Evolutionary conservation across 1,140 invertebrate species (phyloP), one percentile per base, ranked within the genome.

Genomic region (Aphelenchoides fujianensis): DNA sequence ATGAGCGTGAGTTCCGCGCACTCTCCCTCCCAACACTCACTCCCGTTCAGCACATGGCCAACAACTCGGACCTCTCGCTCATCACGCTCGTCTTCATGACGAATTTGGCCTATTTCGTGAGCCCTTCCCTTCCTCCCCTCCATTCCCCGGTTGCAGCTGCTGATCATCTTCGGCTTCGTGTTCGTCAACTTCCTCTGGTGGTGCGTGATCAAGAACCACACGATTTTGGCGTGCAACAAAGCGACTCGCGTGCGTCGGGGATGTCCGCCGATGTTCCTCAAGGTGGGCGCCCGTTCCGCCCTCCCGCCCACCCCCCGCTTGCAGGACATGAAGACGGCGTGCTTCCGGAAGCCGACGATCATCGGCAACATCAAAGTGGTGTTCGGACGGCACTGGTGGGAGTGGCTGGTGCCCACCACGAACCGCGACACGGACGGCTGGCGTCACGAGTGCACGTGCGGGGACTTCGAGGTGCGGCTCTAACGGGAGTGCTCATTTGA

Each of bases 221-320:
- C 63, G 2, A 66, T 66, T 36, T 16, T 37, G 16, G 63, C 16
- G 1, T 66, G 63, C 36, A 66, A 66, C 63, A 66, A 2, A 37
- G 63, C 63, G 34, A 59, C 19, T 5, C 5, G 5, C 28, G 12
- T 19, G 34, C 5, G 55, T 16, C 28, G 30, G 16, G 16, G 1
- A 12, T 63, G 16, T 0, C 16, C n/a, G 63, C 3, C 27, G 28
- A 16, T 37, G 36, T 32, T 35, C 32, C 63, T 12, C 5, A 5
- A 19, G 19, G 55, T 59, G 34, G 7, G 7, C 7, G 5, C 19
- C 5, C 7, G 7, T 59, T 16, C 5, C 5, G 5, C 34, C 55
- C 7, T 7, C 55, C 5, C 5, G 34, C 7, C 34, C 28, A 5
- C 34, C 34, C 34, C 12, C 19, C 12, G 1, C n/a, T 36, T 66